Evolutionary conservation across 1,140 invertebrate species (phyloP).

Genomic region (Papilio xuthus): DNA sequence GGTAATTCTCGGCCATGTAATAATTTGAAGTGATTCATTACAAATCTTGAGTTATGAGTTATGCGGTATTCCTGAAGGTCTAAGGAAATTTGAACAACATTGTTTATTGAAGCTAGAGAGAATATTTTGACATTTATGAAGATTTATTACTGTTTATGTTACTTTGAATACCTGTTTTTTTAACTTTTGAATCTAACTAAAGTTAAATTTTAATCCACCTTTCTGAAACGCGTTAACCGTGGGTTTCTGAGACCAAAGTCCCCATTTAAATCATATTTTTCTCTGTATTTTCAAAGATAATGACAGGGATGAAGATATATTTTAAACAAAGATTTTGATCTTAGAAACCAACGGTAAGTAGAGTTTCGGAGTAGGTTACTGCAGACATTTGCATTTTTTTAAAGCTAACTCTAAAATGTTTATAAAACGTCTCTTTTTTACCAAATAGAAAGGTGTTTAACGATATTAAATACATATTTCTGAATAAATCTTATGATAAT

Average conservation of each 20-base stretch:
- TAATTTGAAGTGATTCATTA: constrained; percentile 34
- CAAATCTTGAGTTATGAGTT: constrained; percentile 24
- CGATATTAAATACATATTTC: background rate
- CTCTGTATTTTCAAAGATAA: too few species aligned
- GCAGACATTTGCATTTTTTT: too few species aligned
- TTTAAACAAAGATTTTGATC: too few species aligned
- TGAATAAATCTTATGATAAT: background rate
- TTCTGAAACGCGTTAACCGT: too few species aligned
- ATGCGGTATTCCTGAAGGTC: constrained; percentile 7
- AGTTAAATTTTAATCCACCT: too few species aligned
- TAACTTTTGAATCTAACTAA: too few species aligned
- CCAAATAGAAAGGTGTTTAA: background rate
- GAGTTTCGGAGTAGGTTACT: too few species aligned
- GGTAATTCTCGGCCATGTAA: constrained; percentile 18
- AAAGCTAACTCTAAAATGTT: too few species aligned
- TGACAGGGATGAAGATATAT: too few species aligned
- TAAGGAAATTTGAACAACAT: background rate
- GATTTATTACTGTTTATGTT: background rate
- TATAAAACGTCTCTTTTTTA: background rate
- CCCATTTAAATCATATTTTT: too few species aligned
- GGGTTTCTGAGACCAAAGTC: too few species aligned
- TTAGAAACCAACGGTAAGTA: too few species aligned
- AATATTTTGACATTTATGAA: background rate
- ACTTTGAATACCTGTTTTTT: background rate
- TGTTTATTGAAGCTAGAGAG: background rate